A percentile compares a stretch with the other conserved stretches of the same genome.
phyloP scores from a whole-genome alignment of 2,113 vertebrate species.

The Hystrix brachyura region DNA sequence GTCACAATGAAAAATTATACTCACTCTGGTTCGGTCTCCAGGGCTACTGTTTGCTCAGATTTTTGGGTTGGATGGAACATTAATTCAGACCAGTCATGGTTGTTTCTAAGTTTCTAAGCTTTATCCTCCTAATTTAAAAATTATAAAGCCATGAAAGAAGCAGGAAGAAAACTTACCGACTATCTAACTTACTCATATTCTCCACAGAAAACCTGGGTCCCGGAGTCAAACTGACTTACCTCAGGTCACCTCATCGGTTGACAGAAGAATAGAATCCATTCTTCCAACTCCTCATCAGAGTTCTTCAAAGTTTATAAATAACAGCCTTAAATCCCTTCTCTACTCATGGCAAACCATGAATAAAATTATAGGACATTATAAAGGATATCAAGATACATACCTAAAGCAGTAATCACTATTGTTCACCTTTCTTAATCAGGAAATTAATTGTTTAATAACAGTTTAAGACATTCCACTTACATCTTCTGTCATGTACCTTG shows the following conservation, averaged over 20 bases:
- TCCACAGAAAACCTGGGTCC: neutral
- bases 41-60: neutral
- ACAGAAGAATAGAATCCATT: constrained; percentile 33
- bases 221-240: neutral
- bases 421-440: neutral
- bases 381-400: neutral
- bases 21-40: constrained; percentile 14
- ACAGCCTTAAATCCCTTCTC: neutral
- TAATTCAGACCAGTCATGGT: constrained; percentile 34
- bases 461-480: neutral
- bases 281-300: neutral
- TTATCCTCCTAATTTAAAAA: constrained; percentile 63
- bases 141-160: constrained; percentile 32
- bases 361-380: neutral
- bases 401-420: neutral
- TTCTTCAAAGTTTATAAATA: neutral
- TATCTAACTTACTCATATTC: neutral
- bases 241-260: neutral
- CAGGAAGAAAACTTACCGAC: constrained; percentile 36
- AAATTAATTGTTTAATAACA: constrained; percentile 25
- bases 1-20: constrained; percentile 74
- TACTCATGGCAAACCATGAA: neutral
- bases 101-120: constrained; percentile 67
- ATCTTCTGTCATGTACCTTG: neutral
- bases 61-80: constrained; percentile 18